Evolutionary conservation across 2,888 invertebrate genomes (phyloP), one percentile per base, ranked within the genome.

Genomic region (Gymnocheta viridis): DNA sequence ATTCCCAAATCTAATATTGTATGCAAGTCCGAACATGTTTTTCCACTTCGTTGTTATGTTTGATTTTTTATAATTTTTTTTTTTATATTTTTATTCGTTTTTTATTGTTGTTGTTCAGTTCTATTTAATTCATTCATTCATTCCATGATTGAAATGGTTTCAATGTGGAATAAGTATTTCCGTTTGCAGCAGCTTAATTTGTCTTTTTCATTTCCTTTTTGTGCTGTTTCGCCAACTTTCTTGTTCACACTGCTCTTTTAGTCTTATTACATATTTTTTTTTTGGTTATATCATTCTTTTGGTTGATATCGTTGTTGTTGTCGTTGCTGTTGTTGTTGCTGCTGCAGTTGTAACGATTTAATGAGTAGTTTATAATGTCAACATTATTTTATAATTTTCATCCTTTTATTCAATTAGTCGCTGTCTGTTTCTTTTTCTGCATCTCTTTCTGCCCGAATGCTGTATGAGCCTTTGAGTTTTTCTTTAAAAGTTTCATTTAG

Each of bases 331-430:
- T 47, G 47, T 35, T 73, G 29, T 64, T 64, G 29, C 60, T 27
- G 12, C 22, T 58, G 56, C 60, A 70, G 38, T 64, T 84, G 67
- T 77, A 81, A 84, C 49, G 77, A 81, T 84, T 84, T 84, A 84
- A 84, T 84, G 81, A 84, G 81, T 77, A 84, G 84, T 84, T 84
- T 81, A 69, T 84, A 84, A 84, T 77, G 73, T 73, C 84, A 81
- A 84, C 84, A 84, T 84, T 81, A 84, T 81, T 84, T 84, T 73
- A 72, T 84, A 78, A 84, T 69, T 81, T 81, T 69, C 72, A 60
- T 77, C 60, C 69, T 47, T 67, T 80, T 83, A 72, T 84, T 77
- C 74, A 81, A 74, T 81, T 81, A 81, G 60, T 58, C 32, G 41
- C 14, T 58, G 72, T 58, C 70, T 38, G 62, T 47, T 56, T 22